phyloP scores from a whole-genome alignment of 2,888 invertebrate species.

The Dorcus parallelipipedus region DNA sequence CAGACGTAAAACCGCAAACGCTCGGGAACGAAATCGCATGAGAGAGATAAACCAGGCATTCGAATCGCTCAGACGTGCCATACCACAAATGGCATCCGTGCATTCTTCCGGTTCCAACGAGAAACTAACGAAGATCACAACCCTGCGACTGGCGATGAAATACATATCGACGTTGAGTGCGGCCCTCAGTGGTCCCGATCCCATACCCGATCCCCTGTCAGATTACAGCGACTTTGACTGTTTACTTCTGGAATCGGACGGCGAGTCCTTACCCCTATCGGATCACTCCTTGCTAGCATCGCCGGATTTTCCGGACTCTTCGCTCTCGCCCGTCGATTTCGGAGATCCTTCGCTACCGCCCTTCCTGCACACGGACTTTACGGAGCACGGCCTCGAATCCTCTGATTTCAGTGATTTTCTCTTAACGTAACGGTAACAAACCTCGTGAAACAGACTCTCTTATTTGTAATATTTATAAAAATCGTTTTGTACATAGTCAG shows the following conservation, averaged over 20 bases:
- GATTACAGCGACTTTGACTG: constrained; percentile 47
- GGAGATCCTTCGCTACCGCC: constrained; percentile 43
- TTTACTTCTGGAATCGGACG: constrained; percentile 58
- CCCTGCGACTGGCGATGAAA: constrained; percentile 80
- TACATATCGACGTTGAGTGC: constrained; percentile 77
- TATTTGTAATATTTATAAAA: constrained; percentile 11
- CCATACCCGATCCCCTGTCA: constrained; percentile 25
- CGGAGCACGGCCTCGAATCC: constrained; percentile 41
- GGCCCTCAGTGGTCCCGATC: constrained; percentile 47
- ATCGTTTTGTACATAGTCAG: constrained; percentile 20
- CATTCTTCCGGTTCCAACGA: constrained; percentile 58
- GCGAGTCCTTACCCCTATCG: constrained; percentile 55
- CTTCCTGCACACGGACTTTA: constrained; percentile 43
- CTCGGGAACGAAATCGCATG: constrained; percentile 83
- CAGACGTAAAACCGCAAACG: constrained; percentile 85
- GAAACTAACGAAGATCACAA: constrained; percentile 87
- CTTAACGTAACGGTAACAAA: constrained; percentile 37
- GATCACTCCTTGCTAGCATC: constrained; percentile 55
- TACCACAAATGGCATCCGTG: constrained; percentile 56
- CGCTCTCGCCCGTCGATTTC: constrained; percentile 58
- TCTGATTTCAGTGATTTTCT: constrained; percentile 46
- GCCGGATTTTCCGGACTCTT: constrained; percentile 51
- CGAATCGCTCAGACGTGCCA: constrained; percentile 72
- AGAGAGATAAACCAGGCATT: constrained; percentile 87
- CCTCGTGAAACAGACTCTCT: constrained; percentile 1